Conservation (phyloP, 2,888 invertebrate species). For the Clistopyga incitator region DNA sequence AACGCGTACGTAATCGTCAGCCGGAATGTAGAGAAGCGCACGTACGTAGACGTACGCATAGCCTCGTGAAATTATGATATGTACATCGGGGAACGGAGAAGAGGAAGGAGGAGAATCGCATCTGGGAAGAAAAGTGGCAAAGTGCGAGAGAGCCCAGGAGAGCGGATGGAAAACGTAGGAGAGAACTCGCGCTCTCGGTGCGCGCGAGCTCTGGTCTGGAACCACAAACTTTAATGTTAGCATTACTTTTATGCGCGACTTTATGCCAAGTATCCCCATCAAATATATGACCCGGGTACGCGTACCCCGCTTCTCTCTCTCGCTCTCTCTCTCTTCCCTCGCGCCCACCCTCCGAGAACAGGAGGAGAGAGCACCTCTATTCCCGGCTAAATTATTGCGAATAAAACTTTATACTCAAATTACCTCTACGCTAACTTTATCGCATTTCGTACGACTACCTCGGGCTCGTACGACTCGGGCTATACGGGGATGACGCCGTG, state of each 20-base stretch:
- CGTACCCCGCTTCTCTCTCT: slow-evolving; percentile 52
- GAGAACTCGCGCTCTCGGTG: slow-evolving; percentile 45
- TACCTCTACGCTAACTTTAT: slow-evolving; percentile 83
- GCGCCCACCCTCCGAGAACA: slow-evolving; percentile 32
- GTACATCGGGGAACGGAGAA: slow-evolving; percentile 32
- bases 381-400: slow-evolving; percentile 81
- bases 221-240: slow-evolving; percentile 84
- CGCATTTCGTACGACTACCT: slow-evolving; percentile 77
- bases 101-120: slow-evolving; percentile 16
- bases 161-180: slow-evolving; percentile 55
- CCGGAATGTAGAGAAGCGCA: slow-evolving; percentile 16
- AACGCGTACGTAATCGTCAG: slow-evolving; percentile 37
- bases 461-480: slow-evolving; percentile 39
- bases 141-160: slow-evolving; percentile 37
- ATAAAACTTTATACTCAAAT: slow-evolving; percentile 84
- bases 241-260: slow-evolving; percentile 84
- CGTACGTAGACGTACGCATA: slow-evolving; percentile 27
- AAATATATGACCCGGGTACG: slow-evolving; percentile 82
- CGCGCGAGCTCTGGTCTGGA: slow-evolving; percentile 81
- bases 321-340: slow-evolving; percentile 35
- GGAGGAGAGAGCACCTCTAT: slow-evolving; percentile 51
- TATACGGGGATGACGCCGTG: slow-evolving; percentile 30
- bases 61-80: slow-evolving; percentile 28
- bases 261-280: slow-evolving; percentile 84
- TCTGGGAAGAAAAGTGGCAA: slow-evolving; percentile 55